Evolutionary conservation across 2,797 vertebrate species (phyloP).

Genomic region (Tragopan temminckii): DNA sequence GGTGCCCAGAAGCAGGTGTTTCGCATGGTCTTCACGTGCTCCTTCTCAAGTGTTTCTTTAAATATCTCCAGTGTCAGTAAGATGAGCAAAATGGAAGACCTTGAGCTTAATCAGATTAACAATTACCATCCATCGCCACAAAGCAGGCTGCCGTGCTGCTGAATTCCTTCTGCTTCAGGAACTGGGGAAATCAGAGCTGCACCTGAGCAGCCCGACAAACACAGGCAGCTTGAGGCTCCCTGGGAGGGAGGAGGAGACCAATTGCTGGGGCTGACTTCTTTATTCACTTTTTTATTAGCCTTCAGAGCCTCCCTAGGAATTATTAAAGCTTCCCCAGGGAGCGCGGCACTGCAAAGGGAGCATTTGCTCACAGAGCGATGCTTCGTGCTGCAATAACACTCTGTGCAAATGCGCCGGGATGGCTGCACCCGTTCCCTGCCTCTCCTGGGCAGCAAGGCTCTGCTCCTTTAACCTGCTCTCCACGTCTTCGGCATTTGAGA

Average conservation of each 20-base stretch:
- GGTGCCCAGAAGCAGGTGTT: not conserved
- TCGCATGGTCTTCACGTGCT: not conserved
- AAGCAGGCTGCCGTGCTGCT: not conserved
- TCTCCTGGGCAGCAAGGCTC: not conserved
- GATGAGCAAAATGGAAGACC: not conserved
- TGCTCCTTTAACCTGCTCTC: constrained; percentile 28
- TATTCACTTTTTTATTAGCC: not conserved
- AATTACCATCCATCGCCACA: not conserved
- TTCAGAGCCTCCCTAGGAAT: constrained; percentile 37
- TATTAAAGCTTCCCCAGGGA: not conserved
- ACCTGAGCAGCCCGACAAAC: not conserved
- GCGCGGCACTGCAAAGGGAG: not conserved
- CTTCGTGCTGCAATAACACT: rapidly evolving
- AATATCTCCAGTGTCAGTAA: not conserved
- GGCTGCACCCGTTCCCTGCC: not conserved
- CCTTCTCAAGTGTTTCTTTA: not conserved
- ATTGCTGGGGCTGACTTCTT: not conserved
- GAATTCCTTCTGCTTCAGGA: not conserved
- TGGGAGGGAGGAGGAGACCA: not conserved
- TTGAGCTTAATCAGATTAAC: constrained; percentile 15
- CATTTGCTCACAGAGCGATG: not conserved
- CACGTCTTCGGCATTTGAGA: not conserved
- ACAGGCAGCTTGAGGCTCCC: not conserved
- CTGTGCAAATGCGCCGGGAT: rapidly evolving
- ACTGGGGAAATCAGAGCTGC: rapidly evolving